These are phyloP conservation scores for Nasonovia ribisnigri DNA, from an alignment of 2,888 invertebrate genomes.

Conservation along the genomic window DNA sequence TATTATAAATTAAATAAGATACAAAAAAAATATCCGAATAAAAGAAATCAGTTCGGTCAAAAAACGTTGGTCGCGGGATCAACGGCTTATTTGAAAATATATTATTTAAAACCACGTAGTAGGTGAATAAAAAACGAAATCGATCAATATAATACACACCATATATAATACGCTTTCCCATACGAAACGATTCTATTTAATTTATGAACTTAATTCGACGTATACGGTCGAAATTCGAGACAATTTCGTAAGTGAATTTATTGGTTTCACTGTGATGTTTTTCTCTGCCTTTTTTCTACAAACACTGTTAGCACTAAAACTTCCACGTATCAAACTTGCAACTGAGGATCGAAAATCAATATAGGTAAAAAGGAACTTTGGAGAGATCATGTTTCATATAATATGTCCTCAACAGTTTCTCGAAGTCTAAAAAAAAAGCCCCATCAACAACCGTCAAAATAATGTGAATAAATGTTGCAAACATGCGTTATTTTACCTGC, in stretches of 20 bases:
- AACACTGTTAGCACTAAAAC: background rate
- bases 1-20: constrained; percentile 18
- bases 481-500: background rate
- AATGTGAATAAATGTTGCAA: background rate
- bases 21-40: background rate
- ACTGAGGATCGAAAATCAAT: background rate
- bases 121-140: background rate
- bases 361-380: background rate
- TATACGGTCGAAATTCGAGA: background rate
- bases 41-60: background rate
- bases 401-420: background rate
- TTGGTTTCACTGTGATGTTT: background rate
- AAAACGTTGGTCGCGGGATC: background rate
- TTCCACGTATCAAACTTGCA: background rate
- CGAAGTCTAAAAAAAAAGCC: background rate
- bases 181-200: background rate
- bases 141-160: background rate
- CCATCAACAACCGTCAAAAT: background rate
- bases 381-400: background rate
- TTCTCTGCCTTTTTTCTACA: background rate
- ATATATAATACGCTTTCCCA: background rate
- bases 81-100: background rate
- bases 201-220: background rate
- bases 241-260: background rate
- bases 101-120: background rate